phyloP scores from a whole-genome alignment of 2,888 invertebrate species.

The Drosophila crucigera region DNA sequence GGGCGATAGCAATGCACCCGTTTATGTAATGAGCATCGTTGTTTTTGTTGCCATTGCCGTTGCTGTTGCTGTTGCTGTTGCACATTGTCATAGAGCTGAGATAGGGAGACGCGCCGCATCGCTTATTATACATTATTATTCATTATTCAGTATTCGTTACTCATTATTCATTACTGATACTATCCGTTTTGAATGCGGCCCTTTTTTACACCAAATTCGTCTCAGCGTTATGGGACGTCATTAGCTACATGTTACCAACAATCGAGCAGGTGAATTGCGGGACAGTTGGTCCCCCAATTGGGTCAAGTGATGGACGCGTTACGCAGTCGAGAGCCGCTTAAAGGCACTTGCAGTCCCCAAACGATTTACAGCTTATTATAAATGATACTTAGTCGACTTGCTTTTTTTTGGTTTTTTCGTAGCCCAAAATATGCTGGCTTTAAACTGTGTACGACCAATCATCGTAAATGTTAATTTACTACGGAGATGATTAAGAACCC shows the following conservation, averaged over 20 bases:
- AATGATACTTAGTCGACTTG: not conserved
- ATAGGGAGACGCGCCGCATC: constrained; percentile 4
- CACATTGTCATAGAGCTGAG: constrained; percentile 20
- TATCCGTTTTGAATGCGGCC: constrained; percentile 41
- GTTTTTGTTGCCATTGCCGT: not conserved
- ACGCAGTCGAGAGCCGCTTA: constrained; percentile 37
- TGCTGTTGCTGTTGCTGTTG: constrained; percentile 1
- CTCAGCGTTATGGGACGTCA: constrained; percentile 42
- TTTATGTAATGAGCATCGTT: constrained; percentile 67
- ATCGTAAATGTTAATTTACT: not conserved
- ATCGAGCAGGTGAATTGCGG: constrained; percentile 41
- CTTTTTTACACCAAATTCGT: constrained; percentile 4
- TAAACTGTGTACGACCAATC: not conserved
- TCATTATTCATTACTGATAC: constrained; percentile 55
- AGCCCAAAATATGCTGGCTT: not conserved
- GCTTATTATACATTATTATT: constrained; percentile 68
- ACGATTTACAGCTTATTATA: constrained; percentile 7
- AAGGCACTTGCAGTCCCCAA: constrained; percentile 19
- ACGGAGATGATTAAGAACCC: not conserved
- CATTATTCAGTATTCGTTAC: constrained; percentile 58
- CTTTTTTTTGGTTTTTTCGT: not conserved
- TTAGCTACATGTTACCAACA: constrained; percentile 44
- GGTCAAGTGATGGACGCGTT: constrained; percentile 53
- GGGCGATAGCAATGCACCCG: constrained; percentile 43
- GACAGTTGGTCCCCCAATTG: constrained; percentile 23